Conservation (phyloP, 2,888 invertebrate species). For the Philaethria dido region DNA sequence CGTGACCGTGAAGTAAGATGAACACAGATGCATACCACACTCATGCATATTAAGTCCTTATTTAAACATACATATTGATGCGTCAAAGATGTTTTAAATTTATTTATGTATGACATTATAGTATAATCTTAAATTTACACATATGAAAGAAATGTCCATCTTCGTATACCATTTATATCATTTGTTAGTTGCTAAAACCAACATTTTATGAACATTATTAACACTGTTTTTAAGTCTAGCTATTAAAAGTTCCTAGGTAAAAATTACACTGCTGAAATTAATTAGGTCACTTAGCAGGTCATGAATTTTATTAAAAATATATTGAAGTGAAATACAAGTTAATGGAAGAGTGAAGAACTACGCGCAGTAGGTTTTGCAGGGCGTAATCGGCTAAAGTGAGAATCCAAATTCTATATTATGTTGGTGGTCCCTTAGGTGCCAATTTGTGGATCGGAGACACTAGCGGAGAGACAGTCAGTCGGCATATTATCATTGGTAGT, state of each 20-base stretch:
- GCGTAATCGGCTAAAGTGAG: background rate
- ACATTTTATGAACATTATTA: too few relatives aligned
- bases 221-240: too few relatives aligned
- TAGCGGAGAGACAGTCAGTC: too few relatives aligned
- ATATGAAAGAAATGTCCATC: too few relatives aligned
- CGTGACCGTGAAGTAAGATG: slow-evolving; percentile 15
- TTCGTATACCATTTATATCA: too few relatives aligned
- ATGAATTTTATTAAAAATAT: background rate
- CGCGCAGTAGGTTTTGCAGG: background rate
- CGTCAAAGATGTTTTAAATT: background rate
- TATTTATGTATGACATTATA: background rate
- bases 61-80: background rate
- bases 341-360: background rate
- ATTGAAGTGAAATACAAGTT: background rate
- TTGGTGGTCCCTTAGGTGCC: too few relatives aligned
- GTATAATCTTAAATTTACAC: too few relatives aligned
- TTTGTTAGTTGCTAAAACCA: background rate
- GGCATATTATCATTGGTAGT: too few relatives aligned
- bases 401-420: too few relatives aligned
- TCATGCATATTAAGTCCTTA: slow-evolving; percentile 1
- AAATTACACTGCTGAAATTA: background rate
- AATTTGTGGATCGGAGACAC: too few relatives aligned
- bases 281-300: background rate
- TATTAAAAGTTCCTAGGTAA: background rate
- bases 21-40: slow-evolving; percentile 12